Evolutionary conservation across 2,797 vertebrate genomes (phyloP).

Genomic region (Coranthus polyacanthus): DNA sequence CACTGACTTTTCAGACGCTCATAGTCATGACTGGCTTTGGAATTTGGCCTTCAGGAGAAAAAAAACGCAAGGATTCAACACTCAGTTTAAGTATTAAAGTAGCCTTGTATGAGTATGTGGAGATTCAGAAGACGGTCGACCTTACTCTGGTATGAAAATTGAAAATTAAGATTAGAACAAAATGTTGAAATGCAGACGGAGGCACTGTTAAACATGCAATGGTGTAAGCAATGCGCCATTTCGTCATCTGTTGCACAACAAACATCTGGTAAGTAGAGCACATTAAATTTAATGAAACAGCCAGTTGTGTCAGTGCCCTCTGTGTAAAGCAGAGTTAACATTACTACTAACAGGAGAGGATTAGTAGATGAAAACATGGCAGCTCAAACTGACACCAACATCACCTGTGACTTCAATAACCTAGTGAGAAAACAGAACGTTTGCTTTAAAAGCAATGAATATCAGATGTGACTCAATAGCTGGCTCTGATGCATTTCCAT

Average conservation of each 20-base stretch:
- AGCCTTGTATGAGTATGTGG: constrained; percentile 33
- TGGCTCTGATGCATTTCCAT: constrained; percentile 11
- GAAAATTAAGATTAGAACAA: constrained; percentile 15
- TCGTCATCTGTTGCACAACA: constrained; percentile 25
- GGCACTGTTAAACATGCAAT: background rate
- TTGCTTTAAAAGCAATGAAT: constrained; percentile 22
- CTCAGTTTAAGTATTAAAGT: background rate
- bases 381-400: constrained; percentile 16
- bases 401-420: constrained; percentile 11
- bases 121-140: constrained; percentile 7
- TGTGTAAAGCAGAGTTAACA: constrained; percentile 38
- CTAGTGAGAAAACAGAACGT: constrained; percentile 23
- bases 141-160: constrained; percentile 31
- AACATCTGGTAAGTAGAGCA: constrained; percentile 38
- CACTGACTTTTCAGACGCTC: constrained; percentile 96
- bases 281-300: constrained; percentile 44
- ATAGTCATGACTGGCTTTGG: constrained; percentile 95
- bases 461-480: constrained; percentile 16
- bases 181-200: constrained; percentile 26
- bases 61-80: constrained; percentile 34
- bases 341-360: constrained; percentile 29
- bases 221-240: constrained; percentile 20
- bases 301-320: constrained; percentile 3
- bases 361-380: constrained; percentile 32
- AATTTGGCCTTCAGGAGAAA: constrained; percentile 88